phyloP scores from a whole-genome alignment of 1,140 invertebrate species.

The Penaeus vannamei region DNA sequence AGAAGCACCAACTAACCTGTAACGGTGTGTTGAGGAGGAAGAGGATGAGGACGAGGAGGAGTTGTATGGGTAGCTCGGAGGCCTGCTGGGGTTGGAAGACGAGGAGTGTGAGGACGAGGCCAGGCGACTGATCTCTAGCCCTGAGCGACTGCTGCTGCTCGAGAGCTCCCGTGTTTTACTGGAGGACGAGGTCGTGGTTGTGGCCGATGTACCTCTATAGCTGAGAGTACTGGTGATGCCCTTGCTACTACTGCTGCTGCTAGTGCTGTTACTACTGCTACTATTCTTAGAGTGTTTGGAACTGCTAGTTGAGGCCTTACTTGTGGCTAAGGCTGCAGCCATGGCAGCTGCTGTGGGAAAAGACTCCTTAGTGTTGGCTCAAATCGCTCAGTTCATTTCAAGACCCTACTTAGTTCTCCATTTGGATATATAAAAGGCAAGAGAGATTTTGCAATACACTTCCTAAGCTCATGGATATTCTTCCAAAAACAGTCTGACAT shows the following conservation, averaged over 20 bases:
- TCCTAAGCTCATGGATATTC: background rate
- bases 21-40: slow-evolving; percentile 26
- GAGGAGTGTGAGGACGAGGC: slow-evolving; percentile 58
- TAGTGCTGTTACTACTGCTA: slow-evolving; percentile 7
- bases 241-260: slow-evolving; percentile 41
- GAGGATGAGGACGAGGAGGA: background rate
- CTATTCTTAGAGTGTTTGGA: slow-evolving; percentile 16
- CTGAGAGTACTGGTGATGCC: slow-evolving; percentile 57
- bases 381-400: background rate
- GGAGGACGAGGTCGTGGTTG: slow-evolving; percentile 58
- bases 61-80: background rate
- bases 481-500: background rate
- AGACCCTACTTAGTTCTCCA: background rate
- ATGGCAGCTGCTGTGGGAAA: slow-evolving; percentile 55
- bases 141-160: slow-evolving; percentile 42
- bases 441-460: background rate
- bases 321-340: slow-evolving; percentile 52
- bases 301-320: slow-evolving; percentile 48
- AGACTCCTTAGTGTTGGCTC: background rate
- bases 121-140: slow-evolving; percentile 60
- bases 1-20: too few species aligned
- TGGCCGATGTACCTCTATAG: slow-evolving; percentile 47
- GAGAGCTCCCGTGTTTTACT: slow-evolving; percentile 40
- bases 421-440: background rate
- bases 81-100: slow-evolving; percentile 36